Conservation (phyloP, 2,113 vertebrate species). For the Nymphicus hollandicus region DNA sequence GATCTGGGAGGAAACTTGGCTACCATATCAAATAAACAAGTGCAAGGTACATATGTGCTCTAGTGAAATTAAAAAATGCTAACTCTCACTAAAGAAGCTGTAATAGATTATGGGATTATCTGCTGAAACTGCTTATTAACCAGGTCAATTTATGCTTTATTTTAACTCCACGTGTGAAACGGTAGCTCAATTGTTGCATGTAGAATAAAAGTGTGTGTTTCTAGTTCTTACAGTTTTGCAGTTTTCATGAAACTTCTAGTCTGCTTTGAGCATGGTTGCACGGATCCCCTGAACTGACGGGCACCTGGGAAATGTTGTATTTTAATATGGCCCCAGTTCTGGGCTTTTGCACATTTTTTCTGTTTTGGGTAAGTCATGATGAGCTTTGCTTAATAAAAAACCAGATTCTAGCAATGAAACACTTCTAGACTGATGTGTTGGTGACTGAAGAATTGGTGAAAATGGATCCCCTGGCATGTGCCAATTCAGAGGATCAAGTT, state of each 20-base stretch:
- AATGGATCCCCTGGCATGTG: neutral
- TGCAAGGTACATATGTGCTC: conserved; percentile 80
- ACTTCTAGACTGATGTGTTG: neutral
- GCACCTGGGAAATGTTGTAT: neutral
- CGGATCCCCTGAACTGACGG: neutral
- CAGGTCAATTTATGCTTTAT: neutral
- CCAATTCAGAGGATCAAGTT: neutral
- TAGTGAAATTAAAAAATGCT: neutral
- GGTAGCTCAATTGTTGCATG: neutral
- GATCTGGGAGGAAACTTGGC: conserved; percentile 83
- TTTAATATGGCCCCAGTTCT: neutral
- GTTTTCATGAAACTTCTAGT: neutral
- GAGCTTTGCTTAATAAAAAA: neutral
- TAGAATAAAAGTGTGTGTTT: neutral
- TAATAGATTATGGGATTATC: neutral
- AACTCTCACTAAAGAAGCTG: neutral
- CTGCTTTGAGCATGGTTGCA: neutral
- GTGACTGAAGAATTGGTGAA: neutral
- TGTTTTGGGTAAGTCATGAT: neutral
- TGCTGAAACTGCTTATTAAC: neutral
- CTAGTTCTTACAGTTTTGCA: neutral
- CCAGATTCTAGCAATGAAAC: neutral
- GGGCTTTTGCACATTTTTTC: neutral
- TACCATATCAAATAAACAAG: conserved; percentile 75
- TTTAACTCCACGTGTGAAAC: neutral